These are phyloP conservation scores for Florisuga fusca DNA, from an alignment of 2,797 vertebrate genomes.

Conservation along the genomic window DNA sequence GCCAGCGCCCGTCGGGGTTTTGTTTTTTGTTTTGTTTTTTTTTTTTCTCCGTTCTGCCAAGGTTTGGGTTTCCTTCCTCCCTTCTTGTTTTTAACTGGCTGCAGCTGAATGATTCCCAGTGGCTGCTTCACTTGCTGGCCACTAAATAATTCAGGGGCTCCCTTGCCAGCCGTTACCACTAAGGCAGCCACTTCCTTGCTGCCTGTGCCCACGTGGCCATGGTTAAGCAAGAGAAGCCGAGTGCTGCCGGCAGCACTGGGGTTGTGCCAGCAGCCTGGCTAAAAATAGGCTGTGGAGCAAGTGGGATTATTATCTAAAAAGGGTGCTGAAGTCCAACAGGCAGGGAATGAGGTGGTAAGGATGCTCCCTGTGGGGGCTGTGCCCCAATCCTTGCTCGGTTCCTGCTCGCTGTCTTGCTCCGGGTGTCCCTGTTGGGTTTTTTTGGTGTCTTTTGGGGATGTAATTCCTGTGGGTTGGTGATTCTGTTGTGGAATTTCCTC, in stretches of 20 bases:
- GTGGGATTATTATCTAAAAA: not conserved
- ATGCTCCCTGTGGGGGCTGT: not conserved
- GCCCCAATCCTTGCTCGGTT: not conserved
- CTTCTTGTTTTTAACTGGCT: constrained; percentile 14
- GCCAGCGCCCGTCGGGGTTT: not conserved
- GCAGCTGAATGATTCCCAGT: constrained; percentile 55
- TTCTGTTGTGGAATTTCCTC: not conserved
- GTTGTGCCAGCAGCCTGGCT: not conserved
- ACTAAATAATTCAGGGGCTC: constrained; percentile 69
- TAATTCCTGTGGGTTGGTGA: not conserved
- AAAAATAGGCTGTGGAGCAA: constrained; percentile 49
- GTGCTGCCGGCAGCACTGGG: not conserved
- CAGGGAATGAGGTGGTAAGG: not conserved
- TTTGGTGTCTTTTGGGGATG: not conserved
- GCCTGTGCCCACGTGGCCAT: constrained; percentile 4
- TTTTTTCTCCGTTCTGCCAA: not conserved
- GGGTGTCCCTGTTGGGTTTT: not conserved
- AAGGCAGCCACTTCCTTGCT: constrained; percentile 9
- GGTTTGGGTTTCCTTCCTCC: constrained; percentile 60
- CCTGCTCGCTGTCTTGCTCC: fast-evolving
- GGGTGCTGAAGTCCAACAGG: not conserved
- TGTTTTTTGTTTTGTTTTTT: not conserved
- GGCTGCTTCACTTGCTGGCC: constrained; percentile 62
- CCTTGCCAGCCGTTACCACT: constrained; percentile 1
- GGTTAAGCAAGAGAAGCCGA: not conserved